Evolutionary conservation across 2,113 vertebrate species (phyloP), one percentile per base, ranked within the genome.

Genomic region (Oncorhynchus kisutch): DNA sequence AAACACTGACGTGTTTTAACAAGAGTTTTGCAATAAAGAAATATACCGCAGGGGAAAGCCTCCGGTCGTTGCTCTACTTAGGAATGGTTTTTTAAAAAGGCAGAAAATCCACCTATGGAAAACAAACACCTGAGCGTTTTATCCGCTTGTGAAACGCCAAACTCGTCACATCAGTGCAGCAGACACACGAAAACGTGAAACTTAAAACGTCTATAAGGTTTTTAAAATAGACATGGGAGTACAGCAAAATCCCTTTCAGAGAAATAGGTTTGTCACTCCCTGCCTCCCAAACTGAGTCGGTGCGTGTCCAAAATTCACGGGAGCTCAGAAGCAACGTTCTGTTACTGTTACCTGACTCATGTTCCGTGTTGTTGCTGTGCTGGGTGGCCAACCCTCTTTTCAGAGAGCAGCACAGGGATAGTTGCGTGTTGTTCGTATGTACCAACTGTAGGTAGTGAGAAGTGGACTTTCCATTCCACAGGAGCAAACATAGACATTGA

Each of bases 301-400:
- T 14, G 14, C 9, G 18, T 48, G 34, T 49, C 18, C 18, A 45
- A 22, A 45, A 69, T 68, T 3, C 6, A 24, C 68, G 1, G 39
- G 20, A 70, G n/a, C n/a, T 25, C 65, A 34, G 31, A 3, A 25
- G 16, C 51, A 45, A 39, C 54, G 66, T 18, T 51, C 5, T 27
- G 57, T n/a, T 16, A 24, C 14, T 82, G 88, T 90, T 92, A 90
- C 90, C 91, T 91, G 90, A 90, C 88, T 90, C 88, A 86, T 65
- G 80, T 71, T 73, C 31, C 1, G 24, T 39, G 71, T 74, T 24
- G 75, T 79, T n/a, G 27, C 64, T 82, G 3, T 45, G 85, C 84
- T 67, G 86, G 81, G 87, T 83, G 49, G 6, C 70, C 51, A 72
- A n/a, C 70, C 70, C 70, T 59, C 70, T 72, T 72, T 20, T 34